Evolutionary conservation across 2,888 invertebrate genomes (phyloP).

Genomic region (Scaptodrosophila latifasciaeformis): DNA sequence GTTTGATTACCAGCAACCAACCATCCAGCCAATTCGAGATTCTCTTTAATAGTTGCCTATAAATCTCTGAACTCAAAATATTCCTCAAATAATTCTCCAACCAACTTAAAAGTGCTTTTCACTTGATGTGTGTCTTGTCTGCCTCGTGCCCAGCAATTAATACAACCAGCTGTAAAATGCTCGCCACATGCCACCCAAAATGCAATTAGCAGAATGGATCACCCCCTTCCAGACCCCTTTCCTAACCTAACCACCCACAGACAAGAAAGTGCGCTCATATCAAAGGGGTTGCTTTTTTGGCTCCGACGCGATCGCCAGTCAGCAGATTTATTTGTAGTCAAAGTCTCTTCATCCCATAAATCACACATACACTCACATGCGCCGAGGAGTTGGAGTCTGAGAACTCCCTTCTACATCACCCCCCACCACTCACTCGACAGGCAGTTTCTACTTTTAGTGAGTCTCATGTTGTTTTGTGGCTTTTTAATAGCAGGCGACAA

Average conservation of each 20-base stretch:
- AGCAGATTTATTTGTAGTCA: slow-evolving; percentile 35
- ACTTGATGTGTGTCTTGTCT: slow-evolving; percentile 39
- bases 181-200: slow-evolving; percentile 33
- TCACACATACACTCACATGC: slow-evolving; percentile 37
- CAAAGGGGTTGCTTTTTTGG: slow-evolving; percentile 46
- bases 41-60: slow-evolving; percentile 5
- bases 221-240: neutral
- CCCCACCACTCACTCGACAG: neutral
- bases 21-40: neutral
- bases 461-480: slow-evolving; percentile 41
- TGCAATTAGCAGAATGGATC: slow-evolving; percentile 50
- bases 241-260: no score
- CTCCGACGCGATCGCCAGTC: slow-evolving; percentile 14
- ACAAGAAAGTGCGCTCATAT: slow-evolving; percentile 28
- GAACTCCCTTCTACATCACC: no score
- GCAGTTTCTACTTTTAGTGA: slow-evolving; percentile 9
- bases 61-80: slow-evolving; percentile 3
- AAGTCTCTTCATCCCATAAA: slow-evolving; percentile 56
- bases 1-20: slow-evolving; percentile 35
- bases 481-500: slow-evolving; percentile 61
- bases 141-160: slow-evolving; percentile 51
- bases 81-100: neutral
- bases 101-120: slow-evolving; percentile 19
- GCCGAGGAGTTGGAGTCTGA: no score
- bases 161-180: slow-evolving; percentile 67